These are phyloP conservation scores for Batillaria attramentaria DNA, from an alignment of 1,140 invertebrate species.

Conservation along the genomic window DNA sequence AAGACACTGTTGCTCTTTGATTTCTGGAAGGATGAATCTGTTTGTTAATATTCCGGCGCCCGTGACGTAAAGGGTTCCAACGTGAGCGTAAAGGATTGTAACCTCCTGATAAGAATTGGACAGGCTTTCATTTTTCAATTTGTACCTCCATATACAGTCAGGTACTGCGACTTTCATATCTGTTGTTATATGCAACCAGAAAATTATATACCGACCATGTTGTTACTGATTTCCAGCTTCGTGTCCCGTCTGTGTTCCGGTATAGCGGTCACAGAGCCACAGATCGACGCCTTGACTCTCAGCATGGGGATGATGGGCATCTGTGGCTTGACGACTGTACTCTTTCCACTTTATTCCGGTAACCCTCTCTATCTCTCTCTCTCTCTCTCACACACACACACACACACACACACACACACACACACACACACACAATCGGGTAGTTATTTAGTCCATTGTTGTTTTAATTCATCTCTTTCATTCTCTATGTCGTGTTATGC, in stretches of 20 bases:
- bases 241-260: background rate
- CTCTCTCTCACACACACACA: background rate
- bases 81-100: no score
- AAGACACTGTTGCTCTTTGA: background rate
- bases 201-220: no score
- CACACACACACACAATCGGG: background rate
- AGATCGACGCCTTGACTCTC: conserved; percentile 1
- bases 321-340: background rate
- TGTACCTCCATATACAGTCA: background rate
- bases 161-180: no score
- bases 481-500: background rate
- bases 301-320: background rate
- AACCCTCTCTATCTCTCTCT: background rate
- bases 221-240: background rate
- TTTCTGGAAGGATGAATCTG: background rate
- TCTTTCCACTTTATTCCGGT: conserved; percentile 18
- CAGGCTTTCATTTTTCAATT: background rate
- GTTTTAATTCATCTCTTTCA: background rate
- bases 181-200: no score
- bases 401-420: background rate
- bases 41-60: no score
- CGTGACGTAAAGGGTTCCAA: no score
- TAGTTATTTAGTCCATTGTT: background rate
- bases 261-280: background rate
- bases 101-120: no score